Evolutionary conservation across 2,113 vertebrate genomes (phyloP).

Genomic region (Typhlomys cinereus): DNA sequence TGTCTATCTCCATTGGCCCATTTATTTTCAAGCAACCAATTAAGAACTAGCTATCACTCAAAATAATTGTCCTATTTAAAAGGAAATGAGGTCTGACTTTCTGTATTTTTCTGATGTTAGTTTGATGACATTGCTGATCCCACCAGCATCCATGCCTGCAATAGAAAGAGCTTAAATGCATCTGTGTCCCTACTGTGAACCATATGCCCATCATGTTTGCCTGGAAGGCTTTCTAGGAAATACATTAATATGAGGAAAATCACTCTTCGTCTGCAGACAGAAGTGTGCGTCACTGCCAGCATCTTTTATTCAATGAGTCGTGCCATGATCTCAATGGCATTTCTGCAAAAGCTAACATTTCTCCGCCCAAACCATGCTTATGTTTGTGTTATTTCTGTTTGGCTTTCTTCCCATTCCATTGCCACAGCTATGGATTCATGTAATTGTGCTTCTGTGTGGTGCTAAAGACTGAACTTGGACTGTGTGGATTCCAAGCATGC

Average conservation of each 20-base stretch:
- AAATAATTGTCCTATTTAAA: not conserved
- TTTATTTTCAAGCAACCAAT: not conserved
- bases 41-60: not conserved
- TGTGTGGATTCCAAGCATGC: not conserved
- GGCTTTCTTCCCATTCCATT: not conserved
- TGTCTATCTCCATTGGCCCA: not conserved
- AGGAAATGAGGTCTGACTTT: not conserved
- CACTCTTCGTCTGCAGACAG: not conserved
- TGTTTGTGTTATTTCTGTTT: not conserved
- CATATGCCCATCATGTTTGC: not conserved
- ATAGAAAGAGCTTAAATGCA: no score
- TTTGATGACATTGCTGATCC: not conserved
- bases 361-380: no score
- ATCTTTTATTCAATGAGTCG: not conserved
- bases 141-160: fast-evolving
- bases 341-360: not conserved
- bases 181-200: no score
- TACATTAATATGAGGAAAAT: not conserved
- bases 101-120: not conserved
- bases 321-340: not conserved
- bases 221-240: not conserved
- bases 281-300: not conserved
- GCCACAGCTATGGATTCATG: not conserved
- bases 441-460: not conserved
- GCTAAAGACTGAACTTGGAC: not conserved